Evolutionary conservation across 2,797 vertebrate genomes (phyloP).

Genomic region (Galago senegalensis): DNA sequence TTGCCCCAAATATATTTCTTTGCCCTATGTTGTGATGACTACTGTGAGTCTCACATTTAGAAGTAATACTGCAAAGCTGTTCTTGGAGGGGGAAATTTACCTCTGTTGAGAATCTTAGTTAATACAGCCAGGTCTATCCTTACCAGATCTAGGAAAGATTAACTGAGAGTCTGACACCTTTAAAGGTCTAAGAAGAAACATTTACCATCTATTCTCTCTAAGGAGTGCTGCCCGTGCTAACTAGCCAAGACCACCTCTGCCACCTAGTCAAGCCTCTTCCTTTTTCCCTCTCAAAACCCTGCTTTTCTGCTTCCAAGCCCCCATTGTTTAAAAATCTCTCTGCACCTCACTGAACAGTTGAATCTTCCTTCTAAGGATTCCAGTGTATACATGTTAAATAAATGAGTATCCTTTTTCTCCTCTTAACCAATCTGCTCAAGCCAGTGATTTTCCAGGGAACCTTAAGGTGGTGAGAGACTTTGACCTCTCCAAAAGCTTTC

Average conservation of each 20-base stretch:
- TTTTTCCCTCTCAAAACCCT: neutral
- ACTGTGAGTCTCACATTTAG: too few relatives aligned
- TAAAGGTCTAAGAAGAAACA: too few relatives aligned
- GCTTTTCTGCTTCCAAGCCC: neutral
- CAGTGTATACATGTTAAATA: neutral
- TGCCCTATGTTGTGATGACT: neutral
- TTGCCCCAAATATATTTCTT: neutral
- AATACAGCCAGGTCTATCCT: too few relatives aligned
- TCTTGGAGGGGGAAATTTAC: too few relatives aligned
- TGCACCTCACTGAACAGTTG: neutral
- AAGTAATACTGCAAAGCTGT: too few relatives aligned
- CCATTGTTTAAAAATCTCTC: neutral
- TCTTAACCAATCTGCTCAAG: neutral
- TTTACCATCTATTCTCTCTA: too few relatives aligned
- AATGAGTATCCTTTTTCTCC: neutral
- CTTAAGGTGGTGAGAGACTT: neutral
- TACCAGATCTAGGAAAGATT: too few relatives aligned
- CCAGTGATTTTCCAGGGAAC: neutral
- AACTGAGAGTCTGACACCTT: too few relatives aligned
- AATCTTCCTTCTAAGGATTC: neutral
- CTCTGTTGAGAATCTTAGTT: too few relatives aligned
- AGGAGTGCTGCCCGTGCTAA: too few relatives aligned
- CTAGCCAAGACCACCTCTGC: neutral
- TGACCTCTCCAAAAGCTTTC: neutral
- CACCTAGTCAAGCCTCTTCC: neutral